Conservation (phyloP, 2,888 invertebrate genomes). For the Parasteatoda lunata region DNA sequence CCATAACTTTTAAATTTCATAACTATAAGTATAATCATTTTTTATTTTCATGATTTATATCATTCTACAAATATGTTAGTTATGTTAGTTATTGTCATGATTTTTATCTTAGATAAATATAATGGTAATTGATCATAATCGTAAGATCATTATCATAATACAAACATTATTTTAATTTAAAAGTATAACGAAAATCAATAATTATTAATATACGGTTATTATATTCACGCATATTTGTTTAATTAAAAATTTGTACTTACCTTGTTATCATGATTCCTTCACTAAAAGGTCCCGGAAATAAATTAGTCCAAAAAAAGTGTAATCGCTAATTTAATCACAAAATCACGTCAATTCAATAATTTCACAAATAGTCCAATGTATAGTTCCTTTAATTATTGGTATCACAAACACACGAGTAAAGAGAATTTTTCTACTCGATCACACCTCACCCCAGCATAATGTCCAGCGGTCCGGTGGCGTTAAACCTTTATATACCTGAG, state of each 20-base stretch:
- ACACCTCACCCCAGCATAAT: conserved; percentile 54
- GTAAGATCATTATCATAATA: too few relatives aligned
- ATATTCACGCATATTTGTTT: too few relatives aligned
- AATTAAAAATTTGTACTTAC: conserved; percentile 1
- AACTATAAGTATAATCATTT: too few relatives aligned
- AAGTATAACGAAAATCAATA: too few relatives aligned
- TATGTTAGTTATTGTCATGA: too few relatives aligned
- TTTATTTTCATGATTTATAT: too few relatives aligned
- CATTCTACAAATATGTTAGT: too few relatives aligned
- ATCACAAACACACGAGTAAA: conserved; percentile 7
- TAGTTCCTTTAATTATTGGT: neutral
- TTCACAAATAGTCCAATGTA: conserved; percentile 1
- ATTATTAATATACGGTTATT: too few relatives aligned
- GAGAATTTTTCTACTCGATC: conserved; percentile 4
- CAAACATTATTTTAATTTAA: too few relatives aligned
- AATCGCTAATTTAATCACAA: neutral
- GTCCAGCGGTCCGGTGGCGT: conserved; percentile 53
- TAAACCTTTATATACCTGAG: conserved; percentile 63
- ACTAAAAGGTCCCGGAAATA: neutral
- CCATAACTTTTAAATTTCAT: too few relatives aligned
- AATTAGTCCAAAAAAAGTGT: neutral
- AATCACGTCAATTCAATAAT: neutral
- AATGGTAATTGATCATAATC: too few relatives aligned
- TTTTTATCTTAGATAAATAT: too few relatives aligned
- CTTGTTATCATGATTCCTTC: conserved; percentile 44